Evolutionary conservation across 2,113 vertebrate genomes (phyloP).

Genomic region (Microcebus lehilahytsara): DNA sequence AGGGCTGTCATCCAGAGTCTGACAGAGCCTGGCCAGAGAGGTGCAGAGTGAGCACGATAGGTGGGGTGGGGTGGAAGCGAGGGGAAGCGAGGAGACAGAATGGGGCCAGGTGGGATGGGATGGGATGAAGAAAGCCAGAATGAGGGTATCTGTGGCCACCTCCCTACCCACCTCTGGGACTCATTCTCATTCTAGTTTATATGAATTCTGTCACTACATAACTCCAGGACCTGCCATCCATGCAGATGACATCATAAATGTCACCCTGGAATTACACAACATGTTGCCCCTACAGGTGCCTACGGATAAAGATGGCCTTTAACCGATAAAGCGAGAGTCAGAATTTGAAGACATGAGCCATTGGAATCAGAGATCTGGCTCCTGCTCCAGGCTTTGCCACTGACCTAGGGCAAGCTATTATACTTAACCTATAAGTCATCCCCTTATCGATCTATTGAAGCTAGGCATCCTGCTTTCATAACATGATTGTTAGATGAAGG

Average conservation of each 20-base stretch:
- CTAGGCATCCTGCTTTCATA: background rate
- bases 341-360: background rate
- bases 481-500: too few relatives aligned
- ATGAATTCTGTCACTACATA: fast-evolving
- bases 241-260: background rate
- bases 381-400: too few relatives aligned
- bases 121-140: background rate
- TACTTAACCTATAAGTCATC: too few relatives aligned
- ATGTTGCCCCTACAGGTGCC: background rate
- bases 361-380: background rate
- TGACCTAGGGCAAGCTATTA: background rate
- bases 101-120: background rate
- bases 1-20: background rate
- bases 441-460: background rate
- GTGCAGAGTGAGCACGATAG: background rate
- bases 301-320: background rate
- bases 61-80: background rate
- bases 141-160: fast-evolving
- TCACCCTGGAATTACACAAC: background rate
- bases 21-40: background rate
- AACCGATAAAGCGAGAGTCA: background rate
- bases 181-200: background rate
- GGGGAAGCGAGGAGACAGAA: background rate
- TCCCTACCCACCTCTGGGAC: background rate
- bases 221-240: background rate